These are phyloP conservation scores for Eupithecia vulgata DNA, from an alignment of 2,888 invertebrate genomes.

Conservation along the genomic window DNA sequence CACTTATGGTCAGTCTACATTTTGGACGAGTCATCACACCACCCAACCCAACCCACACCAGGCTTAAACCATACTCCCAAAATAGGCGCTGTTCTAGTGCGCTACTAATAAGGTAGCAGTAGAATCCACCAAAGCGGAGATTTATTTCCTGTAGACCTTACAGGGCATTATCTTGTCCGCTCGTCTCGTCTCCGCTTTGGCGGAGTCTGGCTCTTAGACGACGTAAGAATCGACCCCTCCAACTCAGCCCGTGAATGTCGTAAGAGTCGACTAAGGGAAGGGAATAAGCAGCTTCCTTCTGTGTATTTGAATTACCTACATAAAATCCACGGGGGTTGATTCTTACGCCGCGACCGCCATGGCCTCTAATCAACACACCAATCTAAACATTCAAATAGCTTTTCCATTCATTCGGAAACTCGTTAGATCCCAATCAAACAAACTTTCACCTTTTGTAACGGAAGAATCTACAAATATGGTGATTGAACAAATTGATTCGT, in stretches of 20 bases:
- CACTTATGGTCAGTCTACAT: neutral
- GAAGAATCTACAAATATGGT: neutral
- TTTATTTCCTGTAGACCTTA: too few species aligned
- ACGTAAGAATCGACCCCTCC: too few species aligned
- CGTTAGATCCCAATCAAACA: neutral
- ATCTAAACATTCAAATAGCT: slow-evolving; percentile 4
- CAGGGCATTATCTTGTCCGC: too few species aligned
- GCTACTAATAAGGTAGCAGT: too few species aligned
- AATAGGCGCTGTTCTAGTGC: neutral
- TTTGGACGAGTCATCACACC: neutral
- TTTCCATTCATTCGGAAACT: neutral
- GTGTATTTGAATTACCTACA: neutral
- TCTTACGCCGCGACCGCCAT: neutral
- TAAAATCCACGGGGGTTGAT: too few species aligned
- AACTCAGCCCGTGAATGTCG: too few species aligned
- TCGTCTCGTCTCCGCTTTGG: too few species aligned
- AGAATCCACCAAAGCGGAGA: too few species aligned
- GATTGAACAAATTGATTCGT: neutral
- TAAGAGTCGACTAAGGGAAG: too few species aligned
- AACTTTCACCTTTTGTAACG: slow-evolving; percentile 8
- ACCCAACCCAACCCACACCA: neutral
- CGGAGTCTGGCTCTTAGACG: too few species aligned
- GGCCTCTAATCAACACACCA: neutral
- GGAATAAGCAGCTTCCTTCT: too few species aligned
- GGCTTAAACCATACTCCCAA: neutral